phyloP scores from a whole-genome alignment of 2,888 invertebrate genomes.

The Pecten maximus region DNA sequence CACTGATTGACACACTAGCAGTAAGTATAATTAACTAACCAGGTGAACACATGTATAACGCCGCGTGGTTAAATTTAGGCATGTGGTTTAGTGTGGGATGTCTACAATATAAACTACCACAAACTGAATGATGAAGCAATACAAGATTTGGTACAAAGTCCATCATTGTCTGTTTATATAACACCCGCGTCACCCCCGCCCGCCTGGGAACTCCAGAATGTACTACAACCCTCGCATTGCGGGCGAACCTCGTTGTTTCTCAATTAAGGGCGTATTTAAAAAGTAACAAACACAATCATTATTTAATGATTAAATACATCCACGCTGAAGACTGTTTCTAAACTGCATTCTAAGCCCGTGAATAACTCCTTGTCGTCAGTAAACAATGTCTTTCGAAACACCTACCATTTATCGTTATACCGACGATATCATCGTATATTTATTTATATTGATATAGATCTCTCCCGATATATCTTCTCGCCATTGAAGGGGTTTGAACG shows the following conservation, averaged over 20 bases:
- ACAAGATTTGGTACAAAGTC: neutral
- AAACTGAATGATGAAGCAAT: neutral
- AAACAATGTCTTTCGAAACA: too few species aligned
- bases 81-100: neutral
- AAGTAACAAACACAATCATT: neutral
- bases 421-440: too few species aligned
- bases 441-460: too few species aligned
- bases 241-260: neutral
- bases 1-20: neutral
- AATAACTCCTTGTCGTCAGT: neutral
- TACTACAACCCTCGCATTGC: neutral
- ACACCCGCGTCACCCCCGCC: neutral
- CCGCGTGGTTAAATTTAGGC: neutral
- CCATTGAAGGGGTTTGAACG: too few species aligned
- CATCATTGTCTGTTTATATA: neutral
- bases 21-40: neutral
- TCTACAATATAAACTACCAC: neutral
- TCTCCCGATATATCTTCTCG: too few species aligned
- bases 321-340: neutral
- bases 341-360: neutral
- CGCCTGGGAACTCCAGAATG: neutral
- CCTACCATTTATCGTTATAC: too few species aligned
- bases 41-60: neutral
- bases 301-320: neutral
- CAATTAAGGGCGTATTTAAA: slow-evolving; percentile 5